Evolutionary conservation across 2,888 invertebrate species (phyloP), one percentile per base, ranked within the genome.

Genomic region (Lissocephala sabroskyi): DNA sequence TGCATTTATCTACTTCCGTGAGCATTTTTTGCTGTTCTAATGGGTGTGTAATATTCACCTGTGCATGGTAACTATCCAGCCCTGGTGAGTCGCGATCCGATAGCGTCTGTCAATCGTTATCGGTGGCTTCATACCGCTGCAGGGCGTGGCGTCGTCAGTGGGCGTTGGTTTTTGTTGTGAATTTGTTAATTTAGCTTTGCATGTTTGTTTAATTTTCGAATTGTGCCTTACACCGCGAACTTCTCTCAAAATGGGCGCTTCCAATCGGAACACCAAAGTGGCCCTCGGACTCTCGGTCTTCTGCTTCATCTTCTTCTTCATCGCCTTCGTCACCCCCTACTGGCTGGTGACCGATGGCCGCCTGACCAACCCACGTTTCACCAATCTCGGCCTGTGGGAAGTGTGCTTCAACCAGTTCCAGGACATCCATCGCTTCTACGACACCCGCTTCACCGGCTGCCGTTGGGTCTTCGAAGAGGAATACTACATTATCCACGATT

Each of bases 401-500:
- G 95, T 96, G 2, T 98, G 98, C 82, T 95, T 98, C 74, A 88
- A 91, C 68, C 88, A 92, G 36, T 96, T 96, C 81, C 90, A 92
- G 84, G 97, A 97, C 81, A 90, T 93, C 3, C 91, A 92, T 64
- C 91, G 92, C 61, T 89, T 90, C 83, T 97, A 97, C 85, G 95
- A 97, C 76, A 91, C 90, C 3, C 87, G 87, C 44, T 95, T 95
- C 74, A 88, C 87, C 11, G 95, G 95, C 0, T 98, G 98, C 80
- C 96, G 96, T 94, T 98, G 97, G 96, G 93, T 98, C 52, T 96
- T 97, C 79, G 95, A 97, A 85, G 97, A 96, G 83, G 97, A 98
- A 85, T 97, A 95, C 82, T 95, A 96, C 80, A 96, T 96, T 50
- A 95, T 98, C 62, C 92, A 95, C 75, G 93, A 96, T 68, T 92